Base-by-base conservation (phyloP, 1,140 invertebrate species). In the Drosophila bocki region DNA sequence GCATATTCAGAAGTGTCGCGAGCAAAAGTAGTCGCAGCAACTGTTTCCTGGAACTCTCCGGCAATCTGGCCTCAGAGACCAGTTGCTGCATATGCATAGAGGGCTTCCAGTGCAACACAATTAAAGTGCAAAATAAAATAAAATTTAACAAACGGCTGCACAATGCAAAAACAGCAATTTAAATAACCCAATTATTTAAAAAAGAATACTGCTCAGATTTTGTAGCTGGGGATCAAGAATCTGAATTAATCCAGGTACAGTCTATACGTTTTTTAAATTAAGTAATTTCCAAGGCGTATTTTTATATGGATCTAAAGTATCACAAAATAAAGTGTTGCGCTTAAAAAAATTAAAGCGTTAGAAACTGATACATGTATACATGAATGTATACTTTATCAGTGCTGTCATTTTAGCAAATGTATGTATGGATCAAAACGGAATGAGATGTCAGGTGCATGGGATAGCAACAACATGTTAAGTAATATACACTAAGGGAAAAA, bases 41-140 rank as follows among this genome's bases (percentile, higher is more conserved):
- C 41, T 47, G 44, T 53, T 57, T 51, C 41, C 47, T 41, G 17
- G 29, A 60, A 53, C 58, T 39, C 35, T 50, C 26, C 8, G 19
- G 12, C 35, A 4, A 13, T 42, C 22, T 57, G 39, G 37, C 56
- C 41, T 19, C 13, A 44, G 42, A 45, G 8, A 53, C 48, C 39
- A 51, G 37, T 51, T 26, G 4, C 63, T 75, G 42, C 72, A 75
- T 59, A 60, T 77, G 61, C 22, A 76, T 59, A 59, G 50, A 44
- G 64, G 60, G 56, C 57, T 50, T 44, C 71, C 63, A 70, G 78
- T 85, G 68, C 64, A 83, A 26, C 37, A 53, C 48, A 62, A 57
- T 59, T 29, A 29, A 29, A 29, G 26, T 29, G 26, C 26, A 29
- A 29, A 29, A 29, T 6, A 29, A 68, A 58, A 51, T 56, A 8